These are phyloP conservation scores for Urocynchramus pylzowi DNA, from an alignment of 2,113 vertebrate genomes.

Conservation along the genomic window DNA sequence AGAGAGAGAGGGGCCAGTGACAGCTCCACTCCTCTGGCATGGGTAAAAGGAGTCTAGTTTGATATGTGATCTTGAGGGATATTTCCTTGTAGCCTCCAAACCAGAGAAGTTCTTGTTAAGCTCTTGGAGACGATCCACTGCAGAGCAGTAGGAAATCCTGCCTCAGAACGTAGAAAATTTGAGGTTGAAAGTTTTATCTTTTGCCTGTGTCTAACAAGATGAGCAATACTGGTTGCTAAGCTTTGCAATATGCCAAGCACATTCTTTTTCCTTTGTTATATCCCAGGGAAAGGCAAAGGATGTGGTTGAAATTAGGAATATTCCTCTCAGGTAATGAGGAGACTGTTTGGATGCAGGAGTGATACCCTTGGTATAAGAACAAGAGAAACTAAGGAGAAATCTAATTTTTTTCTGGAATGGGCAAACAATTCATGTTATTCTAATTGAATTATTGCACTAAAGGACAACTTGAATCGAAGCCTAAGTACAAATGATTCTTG, in stretches of 20 bases:
- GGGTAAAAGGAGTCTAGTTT: background rate
- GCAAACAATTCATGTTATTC: background rate
- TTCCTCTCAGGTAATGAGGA: background rate
- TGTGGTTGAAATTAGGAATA: background rate
- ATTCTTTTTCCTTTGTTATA: background rate
- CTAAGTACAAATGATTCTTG: background rate
- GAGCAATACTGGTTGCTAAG: background rate
- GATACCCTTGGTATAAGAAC: background rate
- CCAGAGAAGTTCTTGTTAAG: constrained; percentile 32
- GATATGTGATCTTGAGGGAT: constrained; percentile 27
- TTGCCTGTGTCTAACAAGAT: background rate
- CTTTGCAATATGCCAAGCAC: background rate
- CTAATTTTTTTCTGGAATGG: background rate
- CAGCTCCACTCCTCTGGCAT: background rate
- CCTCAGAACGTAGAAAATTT: background rate
- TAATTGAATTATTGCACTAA: background rate
- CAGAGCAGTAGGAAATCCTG: constrained; percentile 1
- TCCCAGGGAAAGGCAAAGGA: background rate
- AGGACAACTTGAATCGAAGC: background rate
- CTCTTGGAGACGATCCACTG: constrained; percentile 29
- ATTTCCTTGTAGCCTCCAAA: constrained; percentile 17
- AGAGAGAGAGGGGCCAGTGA: background rate
- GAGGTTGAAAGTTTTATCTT: background rate
- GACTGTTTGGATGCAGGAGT: background rate
- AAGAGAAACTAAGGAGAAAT: background rate